Conservation (phyloP, 2,888 invertebrate species). For the Cryptocheilus praepositus region DNA sequence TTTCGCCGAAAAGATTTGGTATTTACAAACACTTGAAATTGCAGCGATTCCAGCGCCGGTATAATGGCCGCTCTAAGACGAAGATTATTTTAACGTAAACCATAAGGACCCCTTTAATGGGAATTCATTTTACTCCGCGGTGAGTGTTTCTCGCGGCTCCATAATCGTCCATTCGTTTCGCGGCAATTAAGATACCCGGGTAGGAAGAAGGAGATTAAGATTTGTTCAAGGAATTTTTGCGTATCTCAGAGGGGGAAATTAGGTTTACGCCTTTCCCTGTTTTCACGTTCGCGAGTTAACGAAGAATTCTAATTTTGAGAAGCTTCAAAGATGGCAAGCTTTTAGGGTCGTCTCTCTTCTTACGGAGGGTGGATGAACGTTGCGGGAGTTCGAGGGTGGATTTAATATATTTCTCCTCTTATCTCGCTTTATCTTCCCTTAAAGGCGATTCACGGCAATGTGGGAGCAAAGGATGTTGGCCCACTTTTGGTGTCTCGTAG, state of each 20-base stretch:
- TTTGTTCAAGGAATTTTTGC: constrained; percentile 44
- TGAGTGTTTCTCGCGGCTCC: too few relatives aligned
- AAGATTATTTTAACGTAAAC: too few relatives aligned
- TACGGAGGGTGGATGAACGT: constrained; percentile 30
- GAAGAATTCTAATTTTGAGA: constrained; percentile 54
- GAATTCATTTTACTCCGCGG: too few relatives aligned
- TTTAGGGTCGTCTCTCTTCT: constrained; percentile 24
- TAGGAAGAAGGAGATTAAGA: constrained; percentile 26
- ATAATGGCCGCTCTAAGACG: too few relatives aligned
- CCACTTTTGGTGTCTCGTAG: constrained; percentile 58
- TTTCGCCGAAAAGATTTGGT: too few relatives aligned
- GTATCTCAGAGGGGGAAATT: constrained; percentile 36
- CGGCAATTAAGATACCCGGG: neutral
- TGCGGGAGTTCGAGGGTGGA: constrained; percentile 43
- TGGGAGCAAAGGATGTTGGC: constrained; percentile 58
- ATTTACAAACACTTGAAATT: too few relatives aligned
- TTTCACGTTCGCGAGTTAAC: constrained; percentile 31
- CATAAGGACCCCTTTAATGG: too few relatives aligned
- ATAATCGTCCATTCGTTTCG: neutral
- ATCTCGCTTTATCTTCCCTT: constrained; percentile 58
- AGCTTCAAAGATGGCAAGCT: constrained; percentile 26
- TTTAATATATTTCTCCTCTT: constrained; percentile 62
- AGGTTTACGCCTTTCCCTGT: constrained; percentile 25
- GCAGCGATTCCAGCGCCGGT: too few relatives aligned
- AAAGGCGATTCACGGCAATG: constrained; percentile 56